These are phyloP conservation scores for Ophiodon elongatus DNA, from an alignment of 2,113 vertebrate genomes.

Conservation along the genomic window DNA sequence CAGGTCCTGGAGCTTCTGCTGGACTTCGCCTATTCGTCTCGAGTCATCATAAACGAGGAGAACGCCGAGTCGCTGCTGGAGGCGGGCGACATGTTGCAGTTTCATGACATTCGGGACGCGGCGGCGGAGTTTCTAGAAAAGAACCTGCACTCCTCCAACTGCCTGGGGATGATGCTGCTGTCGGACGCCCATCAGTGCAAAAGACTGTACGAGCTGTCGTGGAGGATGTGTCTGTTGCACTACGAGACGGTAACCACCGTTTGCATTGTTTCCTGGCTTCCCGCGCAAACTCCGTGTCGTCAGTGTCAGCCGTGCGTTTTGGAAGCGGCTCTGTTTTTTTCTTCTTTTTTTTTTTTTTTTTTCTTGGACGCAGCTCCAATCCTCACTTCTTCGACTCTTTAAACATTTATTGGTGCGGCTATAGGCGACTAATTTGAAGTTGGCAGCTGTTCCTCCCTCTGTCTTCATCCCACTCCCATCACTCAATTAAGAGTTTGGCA, in stretches of 20 bases:
- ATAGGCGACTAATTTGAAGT: neutral
- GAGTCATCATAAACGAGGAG: constrained; percentile 94
- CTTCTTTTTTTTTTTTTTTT: no score
- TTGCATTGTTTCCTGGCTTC: neutral
- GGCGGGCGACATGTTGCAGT: constrained; percentile 96
- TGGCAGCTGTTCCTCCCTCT: neutral
- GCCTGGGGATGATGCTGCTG: constrained; percentile 94
- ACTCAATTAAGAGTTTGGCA: neutral
- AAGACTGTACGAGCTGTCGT: constrained; percentile 91
- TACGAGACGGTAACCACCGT: constrained; percentile 85
- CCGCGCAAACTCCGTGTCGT: neutral
- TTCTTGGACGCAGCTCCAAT: no score
- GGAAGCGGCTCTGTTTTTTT: neutral
- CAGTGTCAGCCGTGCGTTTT: neutral
- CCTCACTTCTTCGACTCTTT: neutral
- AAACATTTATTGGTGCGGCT: neutral
- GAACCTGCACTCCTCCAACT: constrained; percentile 93
- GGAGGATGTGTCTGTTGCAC: constrained; percentile 95
- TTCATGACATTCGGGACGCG: constrained; percentile 93
- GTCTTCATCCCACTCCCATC: neutral
- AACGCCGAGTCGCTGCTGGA: constrained; percentile 95
- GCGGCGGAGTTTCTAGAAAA: constrained; percentile 95
- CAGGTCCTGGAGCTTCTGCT: constrained; percentile 92
- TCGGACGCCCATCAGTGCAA: constrained; percentile 96
- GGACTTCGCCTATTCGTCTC: constrained; percentile 95